A percentile compares a stretch with the other conserved stretches of the same genome.
These are phyloP conservation scores for Odontothrips loti DNA, from an alignment of 2,888 invertebrate genomes.

Conservation along the genomic window DNA sequence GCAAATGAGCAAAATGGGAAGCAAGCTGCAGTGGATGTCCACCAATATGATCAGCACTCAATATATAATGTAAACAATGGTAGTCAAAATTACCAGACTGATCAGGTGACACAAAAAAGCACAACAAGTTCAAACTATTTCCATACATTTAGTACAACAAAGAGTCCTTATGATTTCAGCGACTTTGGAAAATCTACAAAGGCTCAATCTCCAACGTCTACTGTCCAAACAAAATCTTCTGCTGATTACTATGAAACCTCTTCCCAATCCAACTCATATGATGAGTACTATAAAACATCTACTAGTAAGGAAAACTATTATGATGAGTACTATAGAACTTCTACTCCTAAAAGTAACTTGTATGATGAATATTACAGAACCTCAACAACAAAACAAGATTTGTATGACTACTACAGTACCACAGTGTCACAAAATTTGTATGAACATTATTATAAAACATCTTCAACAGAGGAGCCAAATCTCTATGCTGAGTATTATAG, in stretches of 20 bases:
- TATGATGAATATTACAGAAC: slow-evolving; percentile 31
- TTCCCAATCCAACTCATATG: slow-evolving; percentile 26
- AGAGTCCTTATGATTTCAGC: slow-evolving; percentile 52
- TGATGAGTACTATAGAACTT: slow-evolving; percentile 31
- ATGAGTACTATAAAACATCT: slow-evolving; percentile 32
- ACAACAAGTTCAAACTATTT: background rate
- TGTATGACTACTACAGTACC: slow-evolving; percentile 32
- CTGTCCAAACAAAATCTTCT: background rate
- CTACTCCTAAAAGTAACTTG: slow-evolving; percentile 27
- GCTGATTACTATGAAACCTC: slow-evolving; percentile 27
- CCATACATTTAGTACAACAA: slow-evolving; percentile 48
- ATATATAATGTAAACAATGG: background rate
- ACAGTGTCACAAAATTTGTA: slow-evolving; percentile 27
- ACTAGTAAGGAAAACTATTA: background rate
- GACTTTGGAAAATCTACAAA: slow-evolving; percentile 43
- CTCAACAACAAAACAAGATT: slow-evolving; percentile 29
- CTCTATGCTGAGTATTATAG: slow-evolving; percentile 33
- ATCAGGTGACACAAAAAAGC: background rate
- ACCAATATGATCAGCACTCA: background rate
- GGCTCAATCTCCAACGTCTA: background rate
- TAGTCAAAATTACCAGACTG: background rate
- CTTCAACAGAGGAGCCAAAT: slow-evolving; percentile 30
- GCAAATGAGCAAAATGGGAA: background rate
- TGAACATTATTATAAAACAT: slow-evolving; percentile 34
- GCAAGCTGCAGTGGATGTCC: no score